Conservation (phyloP, 1,140 invertebrate genomes). For the Calliopsis andreniformis region DNA sequence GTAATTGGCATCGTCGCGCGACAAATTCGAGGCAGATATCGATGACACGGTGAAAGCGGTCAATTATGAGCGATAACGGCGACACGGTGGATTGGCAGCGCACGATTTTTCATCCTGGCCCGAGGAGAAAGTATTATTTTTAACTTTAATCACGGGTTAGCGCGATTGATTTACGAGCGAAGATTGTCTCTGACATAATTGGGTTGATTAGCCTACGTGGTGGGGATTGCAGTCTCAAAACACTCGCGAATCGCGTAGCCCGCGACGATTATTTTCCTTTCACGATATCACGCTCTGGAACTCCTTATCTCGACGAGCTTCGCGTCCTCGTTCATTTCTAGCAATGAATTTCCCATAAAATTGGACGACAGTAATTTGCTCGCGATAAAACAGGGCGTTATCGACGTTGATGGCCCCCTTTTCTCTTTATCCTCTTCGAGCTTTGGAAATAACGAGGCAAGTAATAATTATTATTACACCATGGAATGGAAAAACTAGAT, state of each 20-base stretch:
- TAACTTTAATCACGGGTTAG: conserved; percentile 15
- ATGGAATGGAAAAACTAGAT: no score
- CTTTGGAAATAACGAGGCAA: no score
- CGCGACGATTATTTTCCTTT: neutral
- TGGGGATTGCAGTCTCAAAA: conserved; percentile 3
- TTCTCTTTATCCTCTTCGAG: no score
- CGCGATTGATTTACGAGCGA: conserved; percentile 38
- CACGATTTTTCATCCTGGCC: neutral
- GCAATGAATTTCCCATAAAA: neutral
- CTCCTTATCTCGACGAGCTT: neutral
- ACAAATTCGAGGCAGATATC: conserved; percentile 16
- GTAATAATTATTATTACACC: no score
- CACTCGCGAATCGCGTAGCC: neutral
- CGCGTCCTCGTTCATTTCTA: neutral
- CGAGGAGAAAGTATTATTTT: conserved; percentile 15
- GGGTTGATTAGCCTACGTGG: conserved; percentile 42
- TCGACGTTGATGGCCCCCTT: no score
- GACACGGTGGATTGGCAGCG: conserved; percentile 10
- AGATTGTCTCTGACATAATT: conserved; percentile 52
- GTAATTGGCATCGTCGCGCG: no score
- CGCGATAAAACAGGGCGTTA: no score
- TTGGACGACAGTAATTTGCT: no score
- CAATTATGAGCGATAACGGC: conserved; percentile 31
- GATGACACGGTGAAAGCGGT: conserved; percentile 22
- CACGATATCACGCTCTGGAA: neutral